Conservation (phyloP, 1,140 invertebrate genomes). For the Cyclina sinensis region DNA sequence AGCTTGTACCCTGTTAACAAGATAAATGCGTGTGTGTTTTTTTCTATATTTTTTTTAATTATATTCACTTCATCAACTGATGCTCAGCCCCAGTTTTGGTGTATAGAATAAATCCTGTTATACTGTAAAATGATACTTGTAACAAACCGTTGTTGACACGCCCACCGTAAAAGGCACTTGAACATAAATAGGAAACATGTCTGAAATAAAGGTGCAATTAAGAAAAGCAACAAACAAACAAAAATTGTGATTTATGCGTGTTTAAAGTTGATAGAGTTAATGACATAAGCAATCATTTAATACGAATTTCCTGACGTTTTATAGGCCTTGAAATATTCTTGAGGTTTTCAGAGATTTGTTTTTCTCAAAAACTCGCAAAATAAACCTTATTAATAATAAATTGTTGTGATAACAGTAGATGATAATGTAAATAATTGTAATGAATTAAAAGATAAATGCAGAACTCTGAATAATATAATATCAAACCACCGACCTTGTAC, state of each 20-base stretch:
- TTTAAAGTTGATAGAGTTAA: neutral
- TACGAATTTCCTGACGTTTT: no score
- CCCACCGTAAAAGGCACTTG: neutral
- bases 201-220: neutral
- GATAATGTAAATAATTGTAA: no score
- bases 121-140: neutral
- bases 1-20: constrained; percentile 17
- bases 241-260: neutral
- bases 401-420: neutral
- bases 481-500: neutral
- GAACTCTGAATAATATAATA: no score
- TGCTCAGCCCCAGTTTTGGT: neutral
- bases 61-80: neutral
- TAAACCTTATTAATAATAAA: no score
- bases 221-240: neutral
- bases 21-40: neutral
- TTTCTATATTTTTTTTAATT: neutral
- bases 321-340: no score
- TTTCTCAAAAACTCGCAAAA: no score
- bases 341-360: no score
- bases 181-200: neutral
- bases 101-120: neutral
- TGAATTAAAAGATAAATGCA: neutral
- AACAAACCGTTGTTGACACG: no score
- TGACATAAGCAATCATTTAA: no score